A percentile compares a stretch with the other conserved stretches of the same genome.
These are phyloP conservation scores for Rhinogobio ventralis DNA, from an alignment of 2,797 vertebrate genomes.

Conservation along the genomic window DNA sequence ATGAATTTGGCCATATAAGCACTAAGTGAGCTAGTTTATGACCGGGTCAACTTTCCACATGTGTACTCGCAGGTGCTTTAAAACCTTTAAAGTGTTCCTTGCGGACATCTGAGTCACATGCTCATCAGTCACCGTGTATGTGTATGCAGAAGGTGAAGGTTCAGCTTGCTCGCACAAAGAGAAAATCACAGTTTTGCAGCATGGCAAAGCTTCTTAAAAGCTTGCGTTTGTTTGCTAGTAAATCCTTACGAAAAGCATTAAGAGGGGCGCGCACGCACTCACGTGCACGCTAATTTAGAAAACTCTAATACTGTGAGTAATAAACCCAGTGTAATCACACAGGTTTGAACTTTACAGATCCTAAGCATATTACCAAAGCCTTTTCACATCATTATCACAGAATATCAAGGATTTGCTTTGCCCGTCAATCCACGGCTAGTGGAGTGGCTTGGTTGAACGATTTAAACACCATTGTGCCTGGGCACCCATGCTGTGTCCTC, in stretches of 20 bases:
- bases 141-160: neutral
- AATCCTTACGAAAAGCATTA: constrained; percentile 31
- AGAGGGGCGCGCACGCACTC: neutral
- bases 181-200: constrained; percentile 33
- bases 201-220: constrained; percentile 37
- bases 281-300: constrained; percentile 4
- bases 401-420: constrained; percentile 39
- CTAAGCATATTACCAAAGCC: constrained; percentile 26
- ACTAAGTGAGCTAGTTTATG: constrained; percentile 38
- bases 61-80: constrained; percentile 32
- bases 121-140: constrained; percentile 38
- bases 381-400: constrained; percentile 33
- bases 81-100: constrained; percentile 45
- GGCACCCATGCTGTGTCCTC: constrained; percentile 38
- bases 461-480: constrained; percentile 28
- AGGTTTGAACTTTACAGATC: constrained; percentile 30
- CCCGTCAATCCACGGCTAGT: constrained; percentile 3
- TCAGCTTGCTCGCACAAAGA: constrained; percentile 18
- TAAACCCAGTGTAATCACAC: constrained; percentile 21
- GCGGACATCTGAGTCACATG: constrained; percentile 24
- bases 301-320: constrained; percentile 22
- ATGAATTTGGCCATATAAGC: constrained; percentile 35
- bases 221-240: constrained; percentile 24
- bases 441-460: constrained; percentile 28
- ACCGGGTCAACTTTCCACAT: constrained; percentile 42